Evolutionary conservation across 2,113 vertebrate genomes (phyloP).

Genomic region (Vidua macroura): DNA sequence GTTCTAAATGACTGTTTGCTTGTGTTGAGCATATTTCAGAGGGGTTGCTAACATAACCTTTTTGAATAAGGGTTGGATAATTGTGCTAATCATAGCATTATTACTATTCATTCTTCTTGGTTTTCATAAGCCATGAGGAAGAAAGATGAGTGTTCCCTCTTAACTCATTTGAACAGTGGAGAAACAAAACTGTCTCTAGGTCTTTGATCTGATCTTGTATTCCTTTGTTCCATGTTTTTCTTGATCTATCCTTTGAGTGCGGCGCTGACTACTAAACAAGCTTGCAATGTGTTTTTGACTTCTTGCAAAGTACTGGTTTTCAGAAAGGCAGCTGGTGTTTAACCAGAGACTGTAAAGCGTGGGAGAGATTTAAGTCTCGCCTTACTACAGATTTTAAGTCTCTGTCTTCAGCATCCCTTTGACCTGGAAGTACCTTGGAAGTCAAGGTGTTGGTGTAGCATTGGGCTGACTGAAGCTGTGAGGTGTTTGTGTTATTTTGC

Average conservation of each 20-base stretch:
- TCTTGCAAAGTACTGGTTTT: not conserved
- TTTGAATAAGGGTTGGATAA: not conserved
- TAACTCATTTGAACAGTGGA: not conserved
- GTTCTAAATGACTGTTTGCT: not conserved
- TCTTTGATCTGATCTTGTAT: not conserved
- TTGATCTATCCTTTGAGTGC: not conserved
- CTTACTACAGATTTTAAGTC: not conserved
- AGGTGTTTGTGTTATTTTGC: not conserved
- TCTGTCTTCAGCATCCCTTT: not conserved
- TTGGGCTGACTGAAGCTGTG: rapidly evolving
- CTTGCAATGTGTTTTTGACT: not conserved
- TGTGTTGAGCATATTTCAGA: not conserved
- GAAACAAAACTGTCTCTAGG: not conserved
- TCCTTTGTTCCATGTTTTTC: not conserved
- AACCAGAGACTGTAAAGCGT: not conserved
- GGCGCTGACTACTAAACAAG: not conserved
- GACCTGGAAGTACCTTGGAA: not conserved
- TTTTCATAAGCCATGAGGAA: not conserved
- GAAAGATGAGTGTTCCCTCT: not conserved
- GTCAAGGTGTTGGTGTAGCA: not conserved
- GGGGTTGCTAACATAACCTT: not conserved
- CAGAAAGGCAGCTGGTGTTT: not conserved
- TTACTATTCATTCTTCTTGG: not conserved
- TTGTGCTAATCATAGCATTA: not conserved
- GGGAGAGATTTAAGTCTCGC: not conserved